Conservation (phyloP, 2,113 vertebrate species). For the Rhinogobius similis region DNA sequence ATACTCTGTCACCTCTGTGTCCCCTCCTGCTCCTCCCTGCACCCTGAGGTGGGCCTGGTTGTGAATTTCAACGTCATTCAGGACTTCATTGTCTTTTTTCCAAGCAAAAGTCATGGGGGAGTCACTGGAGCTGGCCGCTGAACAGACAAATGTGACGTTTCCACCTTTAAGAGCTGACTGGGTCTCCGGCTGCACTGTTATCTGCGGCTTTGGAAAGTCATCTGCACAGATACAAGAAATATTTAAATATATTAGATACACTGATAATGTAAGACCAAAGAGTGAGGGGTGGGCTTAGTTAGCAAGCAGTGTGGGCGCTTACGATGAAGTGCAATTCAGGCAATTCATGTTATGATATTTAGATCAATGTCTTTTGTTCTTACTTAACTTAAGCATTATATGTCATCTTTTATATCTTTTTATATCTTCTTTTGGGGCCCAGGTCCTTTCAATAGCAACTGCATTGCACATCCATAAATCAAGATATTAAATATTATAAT, state of each 20-base stretch:
- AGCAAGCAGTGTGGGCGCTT: background rate
- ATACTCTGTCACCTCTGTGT: conserved; percentile 88
- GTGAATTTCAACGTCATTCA: conserved; percentile 89
- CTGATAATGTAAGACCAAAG: background rate
- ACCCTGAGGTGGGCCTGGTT: conserved; percentile 90
- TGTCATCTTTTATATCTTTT: no score
- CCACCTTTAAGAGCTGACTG: conserved; percentile 90
- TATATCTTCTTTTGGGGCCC: background rate
- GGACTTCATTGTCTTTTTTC: conserved; percentile 95
- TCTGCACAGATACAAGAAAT: conserved; percentile 70
- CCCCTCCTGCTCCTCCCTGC: conserved; percentile 72
- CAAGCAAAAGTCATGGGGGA: conserved; percentile 97
- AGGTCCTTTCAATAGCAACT: background rate
- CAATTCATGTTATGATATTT: no score
- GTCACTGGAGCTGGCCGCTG: conserved; percentile 95
- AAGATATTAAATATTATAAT: background rate
- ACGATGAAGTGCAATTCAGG: no score
- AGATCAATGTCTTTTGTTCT: no score
- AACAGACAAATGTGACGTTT: conserved; percentile 94
- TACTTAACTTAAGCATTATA: no score
- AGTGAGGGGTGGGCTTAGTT: background rate
- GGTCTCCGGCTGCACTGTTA: conserved; percentile 95
- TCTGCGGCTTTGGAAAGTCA: conserved; percentile 97
- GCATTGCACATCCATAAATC: background rate
- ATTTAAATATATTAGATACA: background rate